Percentiles rank a stretch among this genome's conserved stretches.
These are phyloP conservation scores for Pissodes strobi DNA, from an alignment of 1,140 invertebrate species.

Conservation along the genomic window DNA sequence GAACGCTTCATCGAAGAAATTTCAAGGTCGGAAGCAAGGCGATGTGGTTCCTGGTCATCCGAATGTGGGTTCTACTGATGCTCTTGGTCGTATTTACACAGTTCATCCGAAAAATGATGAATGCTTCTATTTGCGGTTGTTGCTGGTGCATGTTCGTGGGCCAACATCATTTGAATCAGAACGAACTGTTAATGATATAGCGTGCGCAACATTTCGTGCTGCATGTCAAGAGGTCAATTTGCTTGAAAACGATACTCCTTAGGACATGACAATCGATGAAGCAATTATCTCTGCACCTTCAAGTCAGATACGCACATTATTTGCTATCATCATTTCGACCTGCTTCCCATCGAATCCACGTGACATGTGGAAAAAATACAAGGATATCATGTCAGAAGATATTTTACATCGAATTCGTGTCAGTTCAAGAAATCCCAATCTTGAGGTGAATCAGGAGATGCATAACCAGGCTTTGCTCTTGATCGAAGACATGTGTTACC, in stretches of 20 bases:
- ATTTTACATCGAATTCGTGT: slow-evolving; percentile 43
- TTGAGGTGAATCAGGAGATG: slow-evolving; percentile 45
- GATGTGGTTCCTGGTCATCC: no score
- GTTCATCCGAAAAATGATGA: no score
- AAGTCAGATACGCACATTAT: slow-evolving; percentile 55
- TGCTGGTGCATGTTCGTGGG: no score
- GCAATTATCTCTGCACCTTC: slow-evolving; percentile 42
- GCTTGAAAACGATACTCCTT: slow-evolving; percentile 53
- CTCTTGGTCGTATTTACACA: no score
- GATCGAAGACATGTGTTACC: no score
- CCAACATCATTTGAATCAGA: no score
- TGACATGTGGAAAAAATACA: slow-evolving; percentile 50
- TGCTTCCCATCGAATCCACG: slow-evolving; percentile 35
- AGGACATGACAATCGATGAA: slow-evolving; percentile 47
- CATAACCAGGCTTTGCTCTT: slow-evolving; percentile 51
- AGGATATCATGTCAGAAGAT: slow-evolving; percentile 54
- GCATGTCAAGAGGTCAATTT: slow-evolving; percentile 35
- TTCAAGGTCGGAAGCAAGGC: no score
- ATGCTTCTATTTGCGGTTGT: no score
- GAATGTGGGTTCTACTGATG: no score
- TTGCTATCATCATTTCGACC: slow-evolving; percentile 49
- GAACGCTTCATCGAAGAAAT: no score
- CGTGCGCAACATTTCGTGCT: slow-evolving; percentile 28
- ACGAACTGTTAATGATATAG: slow-evolving; percentile 5
- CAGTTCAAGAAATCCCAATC: slow-evolving; percentile 43